Percentiles rank a stretch among this genome's conserved stretches.
Conservation (phyloP, 2,888 invertebrate genomes). For the Dynastes tityus region DNA sequence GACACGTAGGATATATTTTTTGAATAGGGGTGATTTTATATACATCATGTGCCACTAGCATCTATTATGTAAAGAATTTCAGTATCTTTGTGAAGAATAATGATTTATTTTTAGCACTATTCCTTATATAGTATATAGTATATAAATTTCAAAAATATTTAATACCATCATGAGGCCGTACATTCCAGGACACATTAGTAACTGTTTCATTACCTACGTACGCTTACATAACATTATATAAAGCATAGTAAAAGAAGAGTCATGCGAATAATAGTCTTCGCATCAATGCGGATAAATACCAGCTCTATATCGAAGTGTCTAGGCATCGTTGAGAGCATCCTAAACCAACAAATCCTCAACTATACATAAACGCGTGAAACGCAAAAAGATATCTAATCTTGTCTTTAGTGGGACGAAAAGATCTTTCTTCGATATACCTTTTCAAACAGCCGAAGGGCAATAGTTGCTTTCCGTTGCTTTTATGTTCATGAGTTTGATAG, state of each 20-base stretch:
- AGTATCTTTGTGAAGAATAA: too few relatives aligned
- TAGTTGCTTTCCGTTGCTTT: constrained; percentile 10
- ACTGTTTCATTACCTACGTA: neutral
- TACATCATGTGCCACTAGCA: too few relatives aligned
- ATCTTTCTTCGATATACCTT: constrained; percentile 23
- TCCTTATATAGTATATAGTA: too few relatives aligned
- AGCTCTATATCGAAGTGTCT: neutral
- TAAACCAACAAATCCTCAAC: constrained; percentile 25
- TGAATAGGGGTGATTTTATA: too few relatives aligned
- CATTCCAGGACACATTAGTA: neutral
- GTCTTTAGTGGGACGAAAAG: constrained; percentile 23
- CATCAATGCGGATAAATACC: constrained; percentile 10
- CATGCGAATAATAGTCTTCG: constrained; percentile 20
- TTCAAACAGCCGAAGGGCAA: constrained; percentile 19
- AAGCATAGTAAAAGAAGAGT: constrained; percentile 9
- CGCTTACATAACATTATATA: neutral
- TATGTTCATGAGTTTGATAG: constrained; percentile 1
- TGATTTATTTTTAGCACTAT: too few relatives aligned
- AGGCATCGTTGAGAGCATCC: constrained; percentile 20
- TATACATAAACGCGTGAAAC: constrained; percentile 24
- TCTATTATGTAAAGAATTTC: too few relatives aligned
- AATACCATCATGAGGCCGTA: constrained; percentile 12
- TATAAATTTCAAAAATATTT: neutral
- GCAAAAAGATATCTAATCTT: constrained; percentile 32
- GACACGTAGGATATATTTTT: too few relatives aligned